These are phyloP conservation scores for Tauraco erythrolophus DNA, from an alignment of 2,113 vertebrate species.

Conservation along the genomic window DNA sequence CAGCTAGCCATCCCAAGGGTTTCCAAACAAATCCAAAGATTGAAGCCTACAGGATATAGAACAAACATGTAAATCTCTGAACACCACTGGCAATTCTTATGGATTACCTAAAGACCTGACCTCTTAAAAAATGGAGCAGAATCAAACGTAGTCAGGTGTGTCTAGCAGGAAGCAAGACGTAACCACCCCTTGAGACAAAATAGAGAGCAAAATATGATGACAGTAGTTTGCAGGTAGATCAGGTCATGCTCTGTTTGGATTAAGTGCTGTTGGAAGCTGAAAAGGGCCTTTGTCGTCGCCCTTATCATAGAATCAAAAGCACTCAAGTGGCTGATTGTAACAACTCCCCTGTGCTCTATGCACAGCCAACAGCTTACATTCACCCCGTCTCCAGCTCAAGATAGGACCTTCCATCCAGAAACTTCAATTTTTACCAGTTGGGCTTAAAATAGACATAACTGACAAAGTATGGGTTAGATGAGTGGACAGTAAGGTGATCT, in stretches of 20 bases:
- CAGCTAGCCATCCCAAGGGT: neutral
- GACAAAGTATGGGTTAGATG: neutral
- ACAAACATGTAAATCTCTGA: slow-evolving; percentile 16
- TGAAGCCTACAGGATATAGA: neutral
- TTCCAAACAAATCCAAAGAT: neutral
- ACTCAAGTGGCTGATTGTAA: neutral
- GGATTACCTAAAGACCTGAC: slow-evolving; percentile 29
- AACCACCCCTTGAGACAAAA: neutral
- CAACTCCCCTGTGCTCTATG: neutral
- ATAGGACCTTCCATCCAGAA: neutral
- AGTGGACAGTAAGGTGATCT: neutral
- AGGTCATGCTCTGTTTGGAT: slow-evolving; percentile 33
- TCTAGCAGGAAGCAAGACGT: neutral
- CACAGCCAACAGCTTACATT: neutral
- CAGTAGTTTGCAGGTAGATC: neutral
- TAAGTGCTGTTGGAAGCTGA: neutral
- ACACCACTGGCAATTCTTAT: neutral
- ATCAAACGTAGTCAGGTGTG: neutral
- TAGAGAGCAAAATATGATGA: neutral
- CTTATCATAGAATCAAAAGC: neutral
- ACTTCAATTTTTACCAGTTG: neutral
- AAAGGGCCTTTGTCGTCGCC: neutral
- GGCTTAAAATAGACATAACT: neutral
- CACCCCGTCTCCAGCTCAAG: neutral
- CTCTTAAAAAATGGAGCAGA: slow-evolving; percentile 43